Evolutionary conservation across 2,888 invertebrate species (phyloP).

Genomic region (Acleris holmiana): DNA sequence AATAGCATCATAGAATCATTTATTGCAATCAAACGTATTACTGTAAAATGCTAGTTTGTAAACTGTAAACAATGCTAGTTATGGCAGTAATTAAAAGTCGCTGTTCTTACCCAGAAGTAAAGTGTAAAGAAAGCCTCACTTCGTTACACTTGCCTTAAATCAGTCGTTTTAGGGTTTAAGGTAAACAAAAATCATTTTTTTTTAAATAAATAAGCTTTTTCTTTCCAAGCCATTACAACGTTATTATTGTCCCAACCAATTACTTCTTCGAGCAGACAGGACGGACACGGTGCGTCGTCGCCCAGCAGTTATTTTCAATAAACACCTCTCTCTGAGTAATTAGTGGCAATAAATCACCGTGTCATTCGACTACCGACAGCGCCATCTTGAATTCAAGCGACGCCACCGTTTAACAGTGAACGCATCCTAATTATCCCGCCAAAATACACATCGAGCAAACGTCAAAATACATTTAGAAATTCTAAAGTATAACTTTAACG

Average conservation of each 20-base stretch:
- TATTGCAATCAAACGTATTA: too few species aligned
- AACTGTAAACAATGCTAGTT: too few species aligned
- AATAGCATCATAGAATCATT: too few species aligned
- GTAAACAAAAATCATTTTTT: neutral
- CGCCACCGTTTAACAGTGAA: constrained; percentile 47
- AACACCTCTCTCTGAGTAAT: constrained; percentile 79
- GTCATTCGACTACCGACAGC: constrained; percentile 58
- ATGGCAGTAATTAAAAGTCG: too few species aligned
- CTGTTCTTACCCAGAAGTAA: too few species aligned
- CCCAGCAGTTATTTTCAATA: constrained; percentile 77
- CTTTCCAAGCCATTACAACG: constrained; percentile 37
- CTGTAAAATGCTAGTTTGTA: too few species aligned
- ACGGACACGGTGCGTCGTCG: constrained; percentile 71
- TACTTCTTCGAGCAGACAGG: constrained; percentile 45
- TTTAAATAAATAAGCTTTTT: constrained; percentile 25
- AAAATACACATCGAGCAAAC: constrained; percentile 57
- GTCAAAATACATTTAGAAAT: constrained; percentile 22
- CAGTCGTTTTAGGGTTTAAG: neutral
- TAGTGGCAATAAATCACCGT: constrained; percentile 79
- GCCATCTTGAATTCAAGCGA: constrained; percentile 53
- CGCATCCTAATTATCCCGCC: constrained; percentile 68
- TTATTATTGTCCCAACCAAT: constrained; percentile 39
- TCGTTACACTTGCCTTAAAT: neutral
- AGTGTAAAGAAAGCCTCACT: too few species aligned
- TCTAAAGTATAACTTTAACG: constrained; percentile 17